Evolutionary conservation across 2,888 invertebrate genomes (phyloP).

Genomic region (Keiferia lycopersicella): DNA sequence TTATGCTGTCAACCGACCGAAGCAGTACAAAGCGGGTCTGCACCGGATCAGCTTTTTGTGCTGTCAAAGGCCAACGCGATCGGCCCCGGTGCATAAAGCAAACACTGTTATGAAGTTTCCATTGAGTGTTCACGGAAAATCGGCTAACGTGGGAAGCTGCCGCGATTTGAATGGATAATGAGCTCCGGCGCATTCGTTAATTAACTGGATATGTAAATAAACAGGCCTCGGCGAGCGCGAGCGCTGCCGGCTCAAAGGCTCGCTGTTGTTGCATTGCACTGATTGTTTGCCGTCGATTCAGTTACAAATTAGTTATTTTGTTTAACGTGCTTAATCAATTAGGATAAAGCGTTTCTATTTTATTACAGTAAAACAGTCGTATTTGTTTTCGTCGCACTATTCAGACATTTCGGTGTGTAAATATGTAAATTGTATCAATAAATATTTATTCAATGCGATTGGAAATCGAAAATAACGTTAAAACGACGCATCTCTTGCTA

Average conservation of each 20-base stretch:
- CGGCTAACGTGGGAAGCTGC: constrained; percentile 69
- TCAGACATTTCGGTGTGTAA: constrained; percentile 5
- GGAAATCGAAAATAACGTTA: constrained; percentile 9
- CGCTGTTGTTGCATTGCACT: constrained; percentile 48
- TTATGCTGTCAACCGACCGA: constrained; percentile 74
- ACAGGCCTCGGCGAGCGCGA: constrained; percentile 56
- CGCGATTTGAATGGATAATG: constrained; percentile 77
- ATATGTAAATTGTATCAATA: constrained; percentile 11
- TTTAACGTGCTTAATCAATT: constrained; percentile 32
- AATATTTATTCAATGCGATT: not conserved
- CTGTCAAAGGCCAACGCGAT: constrained; percentile 75
- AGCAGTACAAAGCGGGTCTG: constrained; percentile 73
- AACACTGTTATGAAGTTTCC: constrained; percentile 77
- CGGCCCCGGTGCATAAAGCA: constrained; percentile 72
- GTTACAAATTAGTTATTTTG: constrained; percentile 41
- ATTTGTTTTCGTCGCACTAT: not conserved
- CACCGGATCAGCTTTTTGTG: constrained; percentile 75
- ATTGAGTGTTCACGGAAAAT: constrained; percentile 70
- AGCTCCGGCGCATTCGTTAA: constrained; percentile 69
- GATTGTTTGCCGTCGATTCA: constrained; percentile 58
- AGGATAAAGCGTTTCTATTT: constrained; percentile 30
- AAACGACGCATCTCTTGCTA: constrained; percentile 9
- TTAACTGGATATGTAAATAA: constrained; percentile 77
- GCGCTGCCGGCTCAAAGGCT: constrained; percentile 66
- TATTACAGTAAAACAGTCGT: not conserved